Percentiles rank a stretch among this genome's conserved stretches.
Evolutionary conservation across 37 sponge, comb jelly and placozoan genomes (phyloP).

Genomic region (Mnemiopsis leidyi): DNA sequence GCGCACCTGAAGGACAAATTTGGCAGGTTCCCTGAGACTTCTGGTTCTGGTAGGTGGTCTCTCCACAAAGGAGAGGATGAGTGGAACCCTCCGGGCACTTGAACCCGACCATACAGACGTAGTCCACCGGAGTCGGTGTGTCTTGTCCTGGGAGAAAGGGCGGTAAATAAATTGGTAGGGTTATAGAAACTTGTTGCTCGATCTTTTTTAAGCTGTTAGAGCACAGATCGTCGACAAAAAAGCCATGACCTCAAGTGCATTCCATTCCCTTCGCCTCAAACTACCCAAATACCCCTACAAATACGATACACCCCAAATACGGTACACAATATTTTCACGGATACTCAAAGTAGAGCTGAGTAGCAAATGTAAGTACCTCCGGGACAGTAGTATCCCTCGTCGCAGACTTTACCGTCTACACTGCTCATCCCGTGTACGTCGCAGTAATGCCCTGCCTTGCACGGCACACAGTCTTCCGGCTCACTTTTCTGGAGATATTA

Average conservation of each 20-base stretch:
- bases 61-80: neutral
- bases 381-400: constrained; percentile 66
- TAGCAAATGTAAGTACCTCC: neutral
- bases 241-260: too few relatives aligned
- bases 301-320: too few relatives aligned
- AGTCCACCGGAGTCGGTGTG: neutral
- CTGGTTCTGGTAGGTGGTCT: constrained; percentile 11
- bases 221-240: too few relatives aligned
- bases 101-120: constrained; percentile 35
- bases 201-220: too few relatives aligned
- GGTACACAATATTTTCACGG: too few relatives aligned
- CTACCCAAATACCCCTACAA: too few relatives aligned
- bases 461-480: constrained; percentile 19
- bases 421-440: neutral
- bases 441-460: constrained; percentile 68
- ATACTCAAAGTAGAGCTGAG: too few relatives aligned
- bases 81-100: constrained; percentile 49
- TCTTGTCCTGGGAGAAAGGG: neutral
- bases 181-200: too few relatives aligned
- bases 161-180: too few relatives aligned
- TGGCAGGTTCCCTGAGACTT: neutral
- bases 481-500: constrained; percentile 6
- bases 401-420: constrained; percentile 20
- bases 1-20: constrained; percentile 30
- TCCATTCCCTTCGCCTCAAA: too few relatives aligned